Evolutionary conservation across 92 coral and sea anemone genomes (phyloP), one percentile per base, ranked within the genome.

Genomic region (Paragorgia papillata): DNA sequence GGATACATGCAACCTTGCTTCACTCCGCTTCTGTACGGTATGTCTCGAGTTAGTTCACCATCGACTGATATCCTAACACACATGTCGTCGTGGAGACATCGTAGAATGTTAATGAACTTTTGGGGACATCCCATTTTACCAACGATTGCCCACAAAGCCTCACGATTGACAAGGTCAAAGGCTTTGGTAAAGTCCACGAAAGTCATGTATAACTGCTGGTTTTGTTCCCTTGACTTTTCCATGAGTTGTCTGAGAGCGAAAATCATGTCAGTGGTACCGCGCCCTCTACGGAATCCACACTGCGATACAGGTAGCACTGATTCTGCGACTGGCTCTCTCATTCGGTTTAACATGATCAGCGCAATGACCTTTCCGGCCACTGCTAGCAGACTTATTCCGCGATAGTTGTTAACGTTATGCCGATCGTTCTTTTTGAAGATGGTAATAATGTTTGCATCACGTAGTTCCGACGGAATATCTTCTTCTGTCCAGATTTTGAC

Each of bases 401-500:
- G 55, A 21, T 62, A 55, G 17, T 74, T 82, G 24, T 57, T 35
- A 34, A 68, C 70, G 85, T 70, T 66, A 20, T 54, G 32, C 0
- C 68, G 55, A 41, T 33, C 26, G 34, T 67, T 79, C 49, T 80
- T 80, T 57, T 71, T 80, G 80, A 50, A 81, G 53, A 80, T 40
- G 79, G 80, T 44, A 26, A 80, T 69, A 6, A 80, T 80, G 60
- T 33, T 57, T 26, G 71, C 79, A 30, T 81, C 79, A 14, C 66
- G 69, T 22, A 73, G 59, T 29, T 81, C 80, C 24, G 80, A 27
- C 26, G 80, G 85, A 69, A 81, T 57, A 26, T 59, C 80, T 10
- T 71, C 80, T 54, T 25, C 62, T 71, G 71, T 61, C 74, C 80
- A 81, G 66, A 57, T 81, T 59, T 60, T 31, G n/a, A 60, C 17